phyloP scores from a whole-genome alignment of 1,140 invertebrate species.

The Lanistes nyassanus region DNA sequence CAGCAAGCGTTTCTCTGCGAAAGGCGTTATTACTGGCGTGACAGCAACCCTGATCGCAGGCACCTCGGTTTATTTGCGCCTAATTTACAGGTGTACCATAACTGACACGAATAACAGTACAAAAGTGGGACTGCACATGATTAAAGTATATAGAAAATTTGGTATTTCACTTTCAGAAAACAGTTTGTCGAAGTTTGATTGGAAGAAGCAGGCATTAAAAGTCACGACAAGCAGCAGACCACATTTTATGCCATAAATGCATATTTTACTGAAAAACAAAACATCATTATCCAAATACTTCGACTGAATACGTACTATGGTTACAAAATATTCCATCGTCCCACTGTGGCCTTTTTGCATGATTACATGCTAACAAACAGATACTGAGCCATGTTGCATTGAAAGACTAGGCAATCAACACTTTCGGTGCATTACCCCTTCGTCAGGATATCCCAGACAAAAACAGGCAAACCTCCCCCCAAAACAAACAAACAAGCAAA shows the following conservation, averaged over 20 bases:
- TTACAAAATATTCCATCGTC: background rate
- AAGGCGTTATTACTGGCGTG: no score
- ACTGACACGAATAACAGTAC: background rate
- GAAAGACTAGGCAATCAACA: background rate
- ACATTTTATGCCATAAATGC: background rate
- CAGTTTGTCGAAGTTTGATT: background rate
- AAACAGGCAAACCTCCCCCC: background rate
- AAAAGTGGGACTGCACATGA: background rate
- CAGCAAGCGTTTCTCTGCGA: no score
- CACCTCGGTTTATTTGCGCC: no score
- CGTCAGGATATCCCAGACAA: background rate
- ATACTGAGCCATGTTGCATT: background rate
- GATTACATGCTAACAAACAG: background rate
- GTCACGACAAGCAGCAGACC: background rate
- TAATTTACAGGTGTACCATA: no score
- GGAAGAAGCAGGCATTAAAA: background rate
- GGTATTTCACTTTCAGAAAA: background rate
- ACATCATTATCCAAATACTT: background rate
- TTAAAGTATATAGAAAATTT: background rate
- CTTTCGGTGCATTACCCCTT: background rate
- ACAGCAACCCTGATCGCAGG: no score
- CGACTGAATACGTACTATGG: background rate
- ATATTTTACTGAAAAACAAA: background rate
- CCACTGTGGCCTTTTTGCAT: no score
- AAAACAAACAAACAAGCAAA: background rate